These are phyloP conservation scores for Corythoichthys intestinalis DNA, from an alignment of 2,113 vertebrate species.

Conservation along the genomic window DNA sequence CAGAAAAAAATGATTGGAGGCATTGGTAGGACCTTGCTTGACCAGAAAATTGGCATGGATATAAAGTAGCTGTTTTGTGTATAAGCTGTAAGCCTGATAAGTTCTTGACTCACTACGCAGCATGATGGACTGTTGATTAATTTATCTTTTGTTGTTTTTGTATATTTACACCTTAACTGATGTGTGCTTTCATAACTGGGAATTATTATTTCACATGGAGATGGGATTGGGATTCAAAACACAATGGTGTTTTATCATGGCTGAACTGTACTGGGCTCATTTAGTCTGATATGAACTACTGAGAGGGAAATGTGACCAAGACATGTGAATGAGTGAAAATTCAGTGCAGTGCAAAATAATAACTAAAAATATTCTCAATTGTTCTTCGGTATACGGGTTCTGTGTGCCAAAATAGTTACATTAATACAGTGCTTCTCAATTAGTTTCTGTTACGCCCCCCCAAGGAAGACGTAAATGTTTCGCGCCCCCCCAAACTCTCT, in stretches of 20 bases:
- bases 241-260: neutral
- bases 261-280: neutral
- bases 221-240: neutral
- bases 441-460: too few relatives aligned
- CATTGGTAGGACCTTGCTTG: constrained; percentile 18
- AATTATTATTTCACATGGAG: neutral
- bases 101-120: constrained; percentile 19
- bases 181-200: neutral
- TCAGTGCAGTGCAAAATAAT: too few relatives aligned
- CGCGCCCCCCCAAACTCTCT: too few relatives aligned
- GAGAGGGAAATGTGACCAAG: too few relatives aligned
- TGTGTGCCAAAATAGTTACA: too few relatives aligned
- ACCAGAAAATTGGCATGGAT: constrained; percentile 26
- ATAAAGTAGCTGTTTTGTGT: neutral
- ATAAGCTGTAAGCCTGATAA: constrained; percentile 9
- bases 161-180: neutral
- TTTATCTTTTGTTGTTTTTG: constrained; percentile 4
- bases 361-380: too few relatives aligned
- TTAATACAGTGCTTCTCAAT: too few relatives aligned
- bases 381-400: too few relatives aligned
- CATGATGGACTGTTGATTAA: constrained; percentile 6
- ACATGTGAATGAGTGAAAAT: too few relatives aligned
- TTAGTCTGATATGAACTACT: neutral
- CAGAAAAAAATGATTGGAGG: constrained; percentile 37
- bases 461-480: too few relatives aligned